phyloP scores from a whole-genome alignment of 2,113 vertebrate genomes.

The Callionymus lyra region DNA sequence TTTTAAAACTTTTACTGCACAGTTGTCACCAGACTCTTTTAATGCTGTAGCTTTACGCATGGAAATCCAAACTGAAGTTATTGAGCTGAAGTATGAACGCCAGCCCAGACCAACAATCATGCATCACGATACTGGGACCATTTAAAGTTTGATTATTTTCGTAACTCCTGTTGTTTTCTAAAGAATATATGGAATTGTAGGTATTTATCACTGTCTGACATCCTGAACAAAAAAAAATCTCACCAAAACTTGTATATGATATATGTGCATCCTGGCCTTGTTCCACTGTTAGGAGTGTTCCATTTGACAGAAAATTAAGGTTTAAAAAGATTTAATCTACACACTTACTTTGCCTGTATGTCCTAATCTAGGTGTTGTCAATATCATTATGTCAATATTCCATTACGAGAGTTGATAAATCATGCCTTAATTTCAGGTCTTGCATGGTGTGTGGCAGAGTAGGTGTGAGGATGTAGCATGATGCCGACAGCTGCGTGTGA shows the following conservation, averaged over 20 bases:
- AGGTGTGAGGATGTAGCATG: conserved; percentile 12
- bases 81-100: conserved; percentile 36
- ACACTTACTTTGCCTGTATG: conserved; percentile 6
- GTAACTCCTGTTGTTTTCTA: conserved; percentile 5
- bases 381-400: too few relatives aligned
- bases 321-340: neutral
- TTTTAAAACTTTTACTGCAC: too few relatives aligned
- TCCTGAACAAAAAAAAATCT: conserved; percentile 29
- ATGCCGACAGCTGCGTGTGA: conserved; percentile 22
- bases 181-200: conserved; percentile 12
- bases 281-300: too few relatives aligned
- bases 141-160: conserved; percentile 21
- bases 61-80: conserved; percentile 13
- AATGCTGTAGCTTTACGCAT: conserved; percentile 7
- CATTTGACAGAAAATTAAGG: too few relatives aligned
- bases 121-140: conserved; percentile 57
- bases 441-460: too few relatives aligned
- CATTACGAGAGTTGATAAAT: conserved; percentile 14
- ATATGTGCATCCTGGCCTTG: conserved; percentile 5
- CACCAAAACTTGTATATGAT: conserved; percentile 37
- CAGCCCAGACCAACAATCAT: conserved; percentile 29
- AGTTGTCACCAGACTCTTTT: conserved; percentile 13
- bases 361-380: neutral
- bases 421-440: conserved; percentile 29
- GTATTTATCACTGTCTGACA: neutral